Evolutionary conservation across 1,140 invertebrate genomes (phyloP).

Genomic region (Pseudomyrmex concolor): DNA sequence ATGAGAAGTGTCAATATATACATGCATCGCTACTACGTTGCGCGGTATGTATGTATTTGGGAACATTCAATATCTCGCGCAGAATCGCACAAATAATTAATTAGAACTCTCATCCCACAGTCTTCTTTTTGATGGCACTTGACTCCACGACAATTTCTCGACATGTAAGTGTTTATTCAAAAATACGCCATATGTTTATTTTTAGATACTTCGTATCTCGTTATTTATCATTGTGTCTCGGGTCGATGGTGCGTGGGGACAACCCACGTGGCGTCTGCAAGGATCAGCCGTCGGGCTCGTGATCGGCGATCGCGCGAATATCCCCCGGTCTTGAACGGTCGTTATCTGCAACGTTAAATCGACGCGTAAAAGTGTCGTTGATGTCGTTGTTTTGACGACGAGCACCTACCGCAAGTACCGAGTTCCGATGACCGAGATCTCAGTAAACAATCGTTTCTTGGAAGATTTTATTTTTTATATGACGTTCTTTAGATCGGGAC

Average conservation of each 20-base stretch:
- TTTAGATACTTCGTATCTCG: conserved; percentile 25
- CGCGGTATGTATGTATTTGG: too few species aligned
- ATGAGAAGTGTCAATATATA: too few species aligned
- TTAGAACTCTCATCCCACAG: too few species aligned
- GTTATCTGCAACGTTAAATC: conserved; percentile 45
- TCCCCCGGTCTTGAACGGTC: conserved; percentile 28
- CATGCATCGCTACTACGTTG: too few species aligned
- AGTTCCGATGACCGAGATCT: conserved; percentile 24
- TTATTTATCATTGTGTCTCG: conserved; percentile 33
- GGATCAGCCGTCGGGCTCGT: conserved; percentile 72
- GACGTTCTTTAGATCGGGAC: too few species aligned
- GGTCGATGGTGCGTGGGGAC: background rate
- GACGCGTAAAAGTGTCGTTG: conserved; percentile 63
- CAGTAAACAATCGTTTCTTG: background rate
- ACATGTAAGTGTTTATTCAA: background rate
- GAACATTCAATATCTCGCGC: too few species aligned
- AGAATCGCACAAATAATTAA: too few species aligned
- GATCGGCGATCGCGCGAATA: conserved; percentile 62
- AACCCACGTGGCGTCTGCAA: conserved; percentile 31
- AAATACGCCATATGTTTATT: conserved; percentile 43
- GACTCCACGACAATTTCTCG: background rate
- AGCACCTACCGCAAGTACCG: background rate
- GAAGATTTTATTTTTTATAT: background rate
- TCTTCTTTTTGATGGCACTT: too few species aligned
- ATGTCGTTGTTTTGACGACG: conserved; percentile 59